A percentile compares a stretch with the other conserved stretches of the same genome.
phyloP scores from a whole-genome alignment of 2,113 vertebrate genomes.

The Orycteropus afer region DNA sequence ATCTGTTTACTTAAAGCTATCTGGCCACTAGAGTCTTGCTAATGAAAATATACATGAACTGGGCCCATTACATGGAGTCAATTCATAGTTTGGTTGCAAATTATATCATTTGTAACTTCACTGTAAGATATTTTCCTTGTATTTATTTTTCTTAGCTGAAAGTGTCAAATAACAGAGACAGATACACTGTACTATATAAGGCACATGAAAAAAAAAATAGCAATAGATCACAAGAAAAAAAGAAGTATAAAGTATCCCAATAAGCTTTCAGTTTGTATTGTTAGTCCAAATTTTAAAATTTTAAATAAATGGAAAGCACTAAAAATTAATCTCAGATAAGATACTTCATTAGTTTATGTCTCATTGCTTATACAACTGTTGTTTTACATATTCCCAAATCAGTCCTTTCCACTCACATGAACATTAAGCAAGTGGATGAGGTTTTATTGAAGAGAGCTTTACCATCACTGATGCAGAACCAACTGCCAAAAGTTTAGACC shows the following conservation, averaged over 20 bases:
- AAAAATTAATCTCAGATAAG: conserved; percentile 20
- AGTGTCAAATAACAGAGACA: not conserved
- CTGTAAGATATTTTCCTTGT: not conserved
- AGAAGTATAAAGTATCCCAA: conserved; percentile 15
- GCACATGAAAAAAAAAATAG: not conserved
- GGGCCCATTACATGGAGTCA: not conserved
- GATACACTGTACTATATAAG: not conserved
- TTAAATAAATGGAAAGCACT: conserved; percentile 49
- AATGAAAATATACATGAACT: not conserved
- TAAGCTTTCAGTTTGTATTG: conserved; percentile 60
- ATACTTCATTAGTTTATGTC: conserved; percentile 36
- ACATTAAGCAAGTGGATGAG: conserved; percentile 92
- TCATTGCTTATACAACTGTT: conserved; percentile 86
- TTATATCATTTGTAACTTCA: not conserved
- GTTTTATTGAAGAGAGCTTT: conserved; percentile 88
- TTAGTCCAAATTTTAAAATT: not conserved
- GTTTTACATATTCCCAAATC: conserved; percentile 92
- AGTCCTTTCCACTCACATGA: conserved; percentile 89
- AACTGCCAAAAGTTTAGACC: not conserved
- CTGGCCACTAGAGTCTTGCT: not conserved
- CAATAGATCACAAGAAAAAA: not conserved
- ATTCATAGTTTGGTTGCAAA: not conserved
- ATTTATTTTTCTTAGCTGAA: not conserved
- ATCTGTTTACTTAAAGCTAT: not conserved
- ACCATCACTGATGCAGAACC: not conserved